phyloP scores from a whole-genome alignment of 2,888 invertebrate genomes.

The Nemapogon koenigi region DNA sequence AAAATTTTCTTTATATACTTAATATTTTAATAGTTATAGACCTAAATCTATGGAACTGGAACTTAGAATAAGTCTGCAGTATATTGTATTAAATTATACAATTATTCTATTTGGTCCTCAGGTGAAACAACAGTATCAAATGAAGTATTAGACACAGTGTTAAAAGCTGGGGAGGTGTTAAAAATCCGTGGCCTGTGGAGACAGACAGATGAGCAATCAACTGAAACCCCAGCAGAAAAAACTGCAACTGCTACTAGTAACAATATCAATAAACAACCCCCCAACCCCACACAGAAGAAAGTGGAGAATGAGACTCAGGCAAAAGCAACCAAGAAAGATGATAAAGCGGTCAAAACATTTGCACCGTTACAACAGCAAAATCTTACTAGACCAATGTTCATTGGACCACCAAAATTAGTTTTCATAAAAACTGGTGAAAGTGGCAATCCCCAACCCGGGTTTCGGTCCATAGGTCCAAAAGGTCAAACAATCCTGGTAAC shows the following conservation, averaged over 20 bases:
- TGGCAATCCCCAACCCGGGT: conserved; percentile 34
- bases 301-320: conserved; percentile 29
- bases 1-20: too few relatives aligned
- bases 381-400: conserved; percentile 49
- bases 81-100: too few relatives aligned
- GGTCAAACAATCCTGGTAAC: conserved; percentile 55
- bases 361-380: conserved; percentile 31
- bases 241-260: conserved; percentile 30
- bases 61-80: too few relatives aligned
- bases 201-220: conserved; percentile 61
- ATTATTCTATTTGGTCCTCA: conserved; percentile 29
- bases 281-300: conserved; percentile 28
- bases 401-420: conserved; percentile 56
- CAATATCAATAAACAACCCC: conserved; percentile 29
- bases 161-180: conserved; percentile 82
- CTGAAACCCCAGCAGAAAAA: conserved; percentile 31
- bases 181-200: conserved; percentile 84
- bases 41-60: too few relatives aligned
- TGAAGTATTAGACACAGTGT: conserved; percentile 80
- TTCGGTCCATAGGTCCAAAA: conserved; percentile 41
- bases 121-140: conserved; percentile 86
- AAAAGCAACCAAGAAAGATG: conserved; percentile 57
- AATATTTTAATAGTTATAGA: too few relatives aligned
- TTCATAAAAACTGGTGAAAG: conserved; percentile 57
- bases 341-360: conserved; percentile 50